Conservation (phyloP, 2,888 invertebrate genomes). For the Acronicta leporina region DNA sequence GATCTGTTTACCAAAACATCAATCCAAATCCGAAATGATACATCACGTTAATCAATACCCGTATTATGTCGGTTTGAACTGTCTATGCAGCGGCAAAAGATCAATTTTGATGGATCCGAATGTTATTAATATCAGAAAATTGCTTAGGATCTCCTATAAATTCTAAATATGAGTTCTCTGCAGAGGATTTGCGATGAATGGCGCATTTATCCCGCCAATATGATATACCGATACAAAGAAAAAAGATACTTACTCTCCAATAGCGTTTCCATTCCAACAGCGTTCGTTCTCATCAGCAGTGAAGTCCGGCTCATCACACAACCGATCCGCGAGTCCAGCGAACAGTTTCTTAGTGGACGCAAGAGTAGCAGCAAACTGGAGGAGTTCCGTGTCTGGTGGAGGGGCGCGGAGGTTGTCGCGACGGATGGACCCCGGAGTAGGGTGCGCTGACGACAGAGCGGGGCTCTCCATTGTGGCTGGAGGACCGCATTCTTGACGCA, state of each 20-base stretch:
- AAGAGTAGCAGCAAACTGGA: slow-evolving; percentile 91
- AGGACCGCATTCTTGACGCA: slow-evolving; percentile 82
- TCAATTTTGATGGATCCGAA: too few species aligned
- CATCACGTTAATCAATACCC: too few species aligned
- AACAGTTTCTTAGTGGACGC: slow-evolving; percentile 95
- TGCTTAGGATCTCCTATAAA: too few species aligned
- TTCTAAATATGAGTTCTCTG: neutral
- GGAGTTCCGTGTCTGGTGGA: slow-evolving; percentile 90
- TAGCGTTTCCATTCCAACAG: slow-evolving; percentile 95
- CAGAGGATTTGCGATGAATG: too few species aligned
- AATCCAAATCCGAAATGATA: too few species aligned
- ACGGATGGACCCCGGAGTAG: slow-evolving; percentile 68
- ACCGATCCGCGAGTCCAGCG: slow-evolving; percentile 93
- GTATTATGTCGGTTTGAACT: too few species aligned
- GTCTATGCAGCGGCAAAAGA: too few species aligned
- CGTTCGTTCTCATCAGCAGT: slow-evolving; percentile 91
- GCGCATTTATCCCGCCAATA: too few species aligned
- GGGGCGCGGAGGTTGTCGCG: slow-evolving; percentile 87
- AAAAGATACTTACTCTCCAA: slow-evolving; percentile 92
- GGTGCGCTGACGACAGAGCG: slow-evolving; percentile 61
- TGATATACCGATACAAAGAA: neutral
- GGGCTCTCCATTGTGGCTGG: slow-evolving; percentile 74
- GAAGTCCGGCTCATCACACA: slow-evolving; percentile 93
- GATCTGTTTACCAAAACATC: too few species aligned
- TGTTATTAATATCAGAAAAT: too few species aligned